Evolutionary conservation across 2,797 vertebrate genomes (phyloP), one percentile per base, ranked within the genome.

Genomic region (Brotula barbata): DNA sequence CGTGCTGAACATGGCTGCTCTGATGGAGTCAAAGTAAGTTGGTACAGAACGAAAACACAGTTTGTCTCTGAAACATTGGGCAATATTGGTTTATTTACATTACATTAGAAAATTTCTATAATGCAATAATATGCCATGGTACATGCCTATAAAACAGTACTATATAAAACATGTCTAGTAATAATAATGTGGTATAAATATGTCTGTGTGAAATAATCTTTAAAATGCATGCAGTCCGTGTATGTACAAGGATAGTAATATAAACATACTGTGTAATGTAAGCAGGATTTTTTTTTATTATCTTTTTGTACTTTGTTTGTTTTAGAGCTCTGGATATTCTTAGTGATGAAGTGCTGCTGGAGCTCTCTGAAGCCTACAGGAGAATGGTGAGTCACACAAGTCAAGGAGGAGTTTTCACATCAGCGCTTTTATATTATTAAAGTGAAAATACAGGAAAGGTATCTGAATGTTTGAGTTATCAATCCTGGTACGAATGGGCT

Each of bases 1-100:
- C 25, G 94, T 90, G 61, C 85, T 98, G 74, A 99, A 99, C 85
- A 95, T 98, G 91, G 91, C 93, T 13, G 93, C 95, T 64, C 79
- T 99, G 80, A 91, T 99, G 72, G 97, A 99, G 89, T 92, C 93
- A 72, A 95, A 93, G 97, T 99, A 78, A 89, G 92, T 14, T 14
- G 2, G 34, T 11, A 36, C 34, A 36, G 9, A 14, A 10, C 4
- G 34, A 36, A 58, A 42, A 44, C 20, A 34, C 2, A 7, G 37
- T 10, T 36, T 36, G 34, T 10, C 34, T 7, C 34, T 36, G 9
- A 36, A 28, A 28, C 25, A 4, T 28, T 28, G 25, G 25, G 4
- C 8, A 4, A 4, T 4, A 4, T 4, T 4, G 25, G 4, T 28
- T 28, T 28, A 28, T 28, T 28, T 4, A 8, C 8, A 28, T 8